Evolutionary conservation across 2,888 invertebrate species (phyloP).

Genomic region (Rhodophaea formosa): DNA sequence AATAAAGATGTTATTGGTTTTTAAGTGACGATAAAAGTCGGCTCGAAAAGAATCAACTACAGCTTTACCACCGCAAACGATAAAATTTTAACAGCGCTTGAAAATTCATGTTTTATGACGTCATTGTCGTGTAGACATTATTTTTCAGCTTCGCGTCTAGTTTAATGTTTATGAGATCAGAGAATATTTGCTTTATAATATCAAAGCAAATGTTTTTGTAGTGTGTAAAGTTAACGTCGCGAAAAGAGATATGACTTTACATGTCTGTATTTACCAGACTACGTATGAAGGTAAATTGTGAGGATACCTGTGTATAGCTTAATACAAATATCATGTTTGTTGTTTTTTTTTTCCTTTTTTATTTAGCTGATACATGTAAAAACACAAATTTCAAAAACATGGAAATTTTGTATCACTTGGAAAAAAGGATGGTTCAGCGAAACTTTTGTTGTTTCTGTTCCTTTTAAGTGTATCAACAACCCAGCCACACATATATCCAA

Average conservation of each 20-base stretch:
- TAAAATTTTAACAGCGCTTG: conserved; percentile 26
- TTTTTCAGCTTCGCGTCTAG: conserved; percentile 3
- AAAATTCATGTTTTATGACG: conserved; percentile 21
- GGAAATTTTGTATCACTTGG: no score
- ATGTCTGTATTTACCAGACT: no score
- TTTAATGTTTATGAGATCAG: conserved; percentile 1
- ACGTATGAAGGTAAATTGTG: no score
- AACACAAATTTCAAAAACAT: no score
- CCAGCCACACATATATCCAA: not conserved
- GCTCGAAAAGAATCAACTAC: conserved; percentile 25
- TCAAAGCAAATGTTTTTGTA: not conserved
- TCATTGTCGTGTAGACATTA: conserved; percentile 5
- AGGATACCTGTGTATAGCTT: no score
- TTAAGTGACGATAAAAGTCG: conserved; percentile 29
- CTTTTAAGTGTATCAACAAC: no score
- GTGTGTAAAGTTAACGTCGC: not conserved
- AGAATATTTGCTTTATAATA: not conserved
- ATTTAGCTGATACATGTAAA: no score
- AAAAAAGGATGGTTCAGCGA: no score
- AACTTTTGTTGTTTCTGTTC: no score
- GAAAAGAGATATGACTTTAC: not conserved
- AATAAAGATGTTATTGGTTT: conserved; percentile 29
- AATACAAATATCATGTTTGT: no score
- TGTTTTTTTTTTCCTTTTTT: no score
- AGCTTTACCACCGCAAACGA: conserved; percentile 19